Evolutionary conservation across 2,113 vertebrate species (phyloP), one percentile per base, ranked within the genome.

Genomic region (Australoheros scitulus): DNA sequence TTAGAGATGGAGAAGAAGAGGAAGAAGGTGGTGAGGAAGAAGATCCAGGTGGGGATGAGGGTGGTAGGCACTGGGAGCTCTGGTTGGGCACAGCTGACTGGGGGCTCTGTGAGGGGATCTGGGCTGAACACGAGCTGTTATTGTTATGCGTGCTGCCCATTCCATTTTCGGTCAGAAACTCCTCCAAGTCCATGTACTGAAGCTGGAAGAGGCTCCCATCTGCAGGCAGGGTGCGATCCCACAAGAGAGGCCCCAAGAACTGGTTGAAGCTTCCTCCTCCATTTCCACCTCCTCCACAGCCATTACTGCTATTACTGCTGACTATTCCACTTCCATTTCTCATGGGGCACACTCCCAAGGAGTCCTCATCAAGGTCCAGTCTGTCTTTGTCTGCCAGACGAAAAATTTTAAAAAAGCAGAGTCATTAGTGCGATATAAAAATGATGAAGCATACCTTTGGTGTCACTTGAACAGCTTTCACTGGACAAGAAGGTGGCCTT

Each of bases 181-280:
- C 96, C 80, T 96, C 95, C 88, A 96, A 94, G 93, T 96, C 96
- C 96, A 96, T 96, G 92, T 96, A 96, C 89, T 96, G 96, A 81
- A 96, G 94, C 93, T 96, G 96, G 91, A 96, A 96, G 82, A 96
- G 94, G 41, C 95, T 94, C 32, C 94, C 94, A 5, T 96, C 96
- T 3, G 94, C 94, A 1, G 95, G 94, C 72, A 96, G 88, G 80
- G 93, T 95, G 77, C 95, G 94, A 89, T 96, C 96, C 96, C 96
- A 96, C 84, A 96, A 81, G 17, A 95, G 90, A 61, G 95, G 94
- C 61, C 94, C 95, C 82, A 96, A 86, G 88, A 96, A 95, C 89
- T 94, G 94, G 89, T 95, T 94, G 86, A 94, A 94, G 72, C 50
- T 92, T 86, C 93, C 88, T 24, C 77, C 76, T 83, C 90, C 90